These are phyloP conservation scores for Entosphenus tridentatus DNA, from an alignment of 2,113 vertebrate species.

Conservation along the genomic window DNA sequence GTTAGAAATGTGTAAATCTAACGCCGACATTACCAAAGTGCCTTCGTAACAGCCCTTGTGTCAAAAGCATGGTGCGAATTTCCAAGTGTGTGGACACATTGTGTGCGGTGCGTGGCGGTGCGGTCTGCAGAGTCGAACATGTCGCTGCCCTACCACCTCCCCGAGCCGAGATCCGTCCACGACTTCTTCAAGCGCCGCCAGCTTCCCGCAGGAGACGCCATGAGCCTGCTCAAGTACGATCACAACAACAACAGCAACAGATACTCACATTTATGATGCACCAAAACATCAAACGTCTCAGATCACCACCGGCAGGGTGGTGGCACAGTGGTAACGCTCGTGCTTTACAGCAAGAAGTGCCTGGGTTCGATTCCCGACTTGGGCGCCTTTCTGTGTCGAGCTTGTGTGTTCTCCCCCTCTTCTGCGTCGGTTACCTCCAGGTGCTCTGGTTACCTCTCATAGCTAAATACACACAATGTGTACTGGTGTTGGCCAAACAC, in stretches of 20 bases:
- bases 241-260: conserved; percentile 6
- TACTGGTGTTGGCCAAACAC: no score
- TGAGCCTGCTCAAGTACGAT: conserved; percentile 68
- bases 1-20: no score
- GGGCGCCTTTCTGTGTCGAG: neutral
- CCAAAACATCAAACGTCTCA: no score
- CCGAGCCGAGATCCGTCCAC: conserved; percentile 55
- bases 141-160: conserved; percentile 69
- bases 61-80: no score
- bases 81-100: no score
- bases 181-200: conserved; percentile 53
- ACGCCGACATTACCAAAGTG: no score
- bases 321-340: conserved; percentile 5
- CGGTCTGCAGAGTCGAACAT: conserved; percentile 35
- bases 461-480: no score
- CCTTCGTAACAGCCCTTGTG: no score
- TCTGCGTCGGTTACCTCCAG: neutral
- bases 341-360: neutral
- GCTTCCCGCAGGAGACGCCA: conserved; percentile 38
- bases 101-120: no score
- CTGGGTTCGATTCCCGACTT: neutral
- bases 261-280: neutral
- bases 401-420: neutral
- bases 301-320: no score
- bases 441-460: no score